These are phyloP conservation scores for Limulus polyphemus DNA, from an alignment of 2,888 invertebrate species.

Conservation along the genomic window DNA sequence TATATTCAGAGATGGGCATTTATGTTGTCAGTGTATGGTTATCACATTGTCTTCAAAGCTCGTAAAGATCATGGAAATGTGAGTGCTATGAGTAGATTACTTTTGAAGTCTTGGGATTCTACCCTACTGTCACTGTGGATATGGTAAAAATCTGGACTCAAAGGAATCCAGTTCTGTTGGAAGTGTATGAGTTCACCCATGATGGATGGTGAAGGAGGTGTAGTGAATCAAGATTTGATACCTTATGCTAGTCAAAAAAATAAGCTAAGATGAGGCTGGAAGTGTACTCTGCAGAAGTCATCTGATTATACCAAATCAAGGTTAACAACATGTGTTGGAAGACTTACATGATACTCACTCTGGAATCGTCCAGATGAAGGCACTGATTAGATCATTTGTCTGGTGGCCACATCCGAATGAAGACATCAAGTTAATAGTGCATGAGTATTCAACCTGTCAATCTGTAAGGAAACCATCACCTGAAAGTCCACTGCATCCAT, in stretches of 20 bases:
- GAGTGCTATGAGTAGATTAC: slow-evolving; percentile 31
- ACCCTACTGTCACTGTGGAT: too few relatives aligned
- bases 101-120: not conserved
- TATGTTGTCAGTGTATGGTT: slow-evolving; percentile 32
- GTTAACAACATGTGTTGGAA: slow-evolving; percentile 19
- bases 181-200: too few relatives aligned
- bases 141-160: too few relatives aligned
- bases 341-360: slow-evolving; percentile 29
- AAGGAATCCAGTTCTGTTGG: too few relatives aligned
- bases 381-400: slow-evolving; percentile 27
- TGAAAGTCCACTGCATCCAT: not conserved
- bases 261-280: too few relatives aligned
- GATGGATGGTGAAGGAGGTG: too few relatives aligned
- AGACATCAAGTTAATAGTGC: slow-evolving; percentile 21
- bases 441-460: slow-evolving; percentile 25
- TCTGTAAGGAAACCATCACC: slow-evolving; percentile 3
- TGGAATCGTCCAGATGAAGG: slow-evolving; percentile 30
- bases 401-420: slow-evolving; percentile 30
- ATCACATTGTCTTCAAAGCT: slow-evolving; percentile 30
- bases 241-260: too few relatives aligned
- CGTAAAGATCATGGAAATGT: slow-evolving; percentile 30
- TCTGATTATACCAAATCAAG: too few relatives aligned
- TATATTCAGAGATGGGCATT: slow-evolving; percentile 30
- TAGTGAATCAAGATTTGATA: too few relatives aligned
- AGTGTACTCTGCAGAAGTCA: too few relatives aligned